Percentiles rank a stretch among this genome's conserved stretches.
Conservation (phyloP, 2,888 invertebrate genomes). For the Branchinecta sandiegonensis region DNA sequence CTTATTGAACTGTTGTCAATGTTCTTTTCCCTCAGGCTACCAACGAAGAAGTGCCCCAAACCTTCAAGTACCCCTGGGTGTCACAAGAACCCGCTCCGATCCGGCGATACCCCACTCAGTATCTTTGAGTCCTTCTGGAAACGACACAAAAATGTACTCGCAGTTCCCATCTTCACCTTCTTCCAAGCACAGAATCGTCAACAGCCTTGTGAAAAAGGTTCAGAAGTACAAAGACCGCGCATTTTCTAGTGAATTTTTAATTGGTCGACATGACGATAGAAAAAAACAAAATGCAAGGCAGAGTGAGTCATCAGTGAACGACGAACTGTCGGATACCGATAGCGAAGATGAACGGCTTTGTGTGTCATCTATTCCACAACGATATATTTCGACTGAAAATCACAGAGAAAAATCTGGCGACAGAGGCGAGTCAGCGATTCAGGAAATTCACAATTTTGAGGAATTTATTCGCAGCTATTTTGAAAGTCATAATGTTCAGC, state of each 20-base stretch:
- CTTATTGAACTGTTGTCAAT: too few species aligned
- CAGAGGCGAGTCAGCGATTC: neutral
- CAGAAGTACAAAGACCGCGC: neutral
- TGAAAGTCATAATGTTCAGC: neutral
- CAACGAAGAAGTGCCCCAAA: too few species aligned
- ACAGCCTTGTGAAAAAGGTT: neutral
- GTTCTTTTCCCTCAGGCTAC: too few species aligned
- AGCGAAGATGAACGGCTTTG: neutral
- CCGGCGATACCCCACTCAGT: neutral
- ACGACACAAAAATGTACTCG: neutral
- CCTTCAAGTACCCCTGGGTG: neutral
- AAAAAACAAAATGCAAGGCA: neutral
- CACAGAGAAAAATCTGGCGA: neutral
- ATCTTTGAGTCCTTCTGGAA: neutral
- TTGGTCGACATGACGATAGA: neutral
- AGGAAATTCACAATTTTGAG: neutral
- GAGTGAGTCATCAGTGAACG: neutral
- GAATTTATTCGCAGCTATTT: conserved; percentile 9
- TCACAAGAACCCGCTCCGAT: neutral
- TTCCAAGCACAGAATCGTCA: neutral
- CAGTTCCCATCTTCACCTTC: neutral
- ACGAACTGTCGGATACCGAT: neutral
- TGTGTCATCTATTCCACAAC: neutral
- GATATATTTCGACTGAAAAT: too few species aligned
- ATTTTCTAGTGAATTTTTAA: neutral